phyloP scores from a whole-genome alignment of 2,888 invertebrate genomes.

The Tipula confusa region DNA sequence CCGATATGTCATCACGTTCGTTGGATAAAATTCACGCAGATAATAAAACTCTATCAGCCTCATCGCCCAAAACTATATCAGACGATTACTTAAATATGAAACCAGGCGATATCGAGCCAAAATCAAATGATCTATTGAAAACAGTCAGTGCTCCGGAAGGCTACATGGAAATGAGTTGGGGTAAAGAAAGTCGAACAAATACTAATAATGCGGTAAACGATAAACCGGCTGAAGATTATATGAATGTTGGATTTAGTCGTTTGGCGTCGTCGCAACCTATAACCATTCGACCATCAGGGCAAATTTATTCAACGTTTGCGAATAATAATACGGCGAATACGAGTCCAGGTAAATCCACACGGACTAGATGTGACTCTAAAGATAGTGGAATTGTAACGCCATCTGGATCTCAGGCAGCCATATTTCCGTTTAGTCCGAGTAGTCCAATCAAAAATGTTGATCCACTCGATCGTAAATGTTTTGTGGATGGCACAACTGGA shows the following conservation, averaged over 20 bases:
- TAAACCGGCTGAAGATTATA: conserved; percentile 47
- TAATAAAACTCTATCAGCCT: conserved; percentile 35
- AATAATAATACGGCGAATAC: conserved; percentile 33
- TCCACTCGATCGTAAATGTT: conserved; percentile 40
- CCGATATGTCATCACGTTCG: conserved; percentile 37
- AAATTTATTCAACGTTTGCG: conserved; percentile 26
- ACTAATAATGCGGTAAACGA: conserved; percentile 43
- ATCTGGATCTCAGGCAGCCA: conserved; percentile 58
- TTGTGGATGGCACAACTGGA: conserved; percentile 45
- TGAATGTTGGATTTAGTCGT: conserved; percentile 52
- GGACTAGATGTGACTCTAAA: conserved; percentile 47
- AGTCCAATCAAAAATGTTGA: conserved; percentile 55
- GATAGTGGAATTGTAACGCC: conserved; percentile 53
- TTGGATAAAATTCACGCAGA: conserved; percentile 32
- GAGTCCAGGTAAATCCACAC: neutral
- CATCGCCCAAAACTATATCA: conserved; percentile 35
- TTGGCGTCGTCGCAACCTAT: conserved; percentile 55
- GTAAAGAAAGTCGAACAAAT: conserved; percentile 42
- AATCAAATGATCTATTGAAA: conserved; percentile 44
- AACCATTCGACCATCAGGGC: conserved; percentile 49
- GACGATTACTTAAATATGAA: conserved; percentile 40
- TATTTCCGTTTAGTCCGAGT: conserved; percentile 65
- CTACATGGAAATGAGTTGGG: conserved; percentile 63
- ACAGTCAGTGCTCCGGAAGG: conserved; percentile 54
- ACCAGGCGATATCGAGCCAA: conserved; percentile 40